A percentile compares a stretch with the other conserved stretches of the same genome.
phyloP scores from a whole-genome alignment of 2,888 invertebrate species.

The Amiota minor region DNA sequence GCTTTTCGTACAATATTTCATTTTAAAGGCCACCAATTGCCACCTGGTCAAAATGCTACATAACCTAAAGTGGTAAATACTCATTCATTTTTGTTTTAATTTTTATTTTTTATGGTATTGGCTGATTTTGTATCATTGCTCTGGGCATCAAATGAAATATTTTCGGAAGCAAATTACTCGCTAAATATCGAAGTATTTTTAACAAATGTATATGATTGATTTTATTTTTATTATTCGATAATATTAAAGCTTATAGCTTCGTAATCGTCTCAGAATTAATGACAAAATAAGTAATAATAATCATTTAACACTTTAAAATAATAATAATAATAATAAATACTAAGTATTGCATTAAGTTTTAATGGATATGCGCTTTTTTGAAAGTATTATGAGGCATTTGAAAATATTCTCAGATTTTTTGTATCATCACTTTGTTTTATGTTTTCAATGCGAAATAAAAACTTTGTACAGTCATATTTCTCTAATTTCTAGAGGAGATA shows the following conservation, averaged over 20 bases:
- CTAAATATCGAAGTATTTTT: conserved; percentile 57
- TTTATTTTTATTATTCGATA: conserved; percentile 49
- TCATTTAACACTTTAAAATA: conserved; percentile 38
- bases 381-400: no score
- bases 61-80: neutral
- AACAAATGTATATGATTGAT: conserved; percentile 60
- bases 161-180: conserved; percentile 63
- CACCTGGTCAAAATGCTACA: conserved; percentile 51
- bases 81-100: neutral
- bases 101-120: neutral
- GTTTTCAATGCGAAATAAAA: no score
- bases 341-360: no score
- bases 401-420: no score
- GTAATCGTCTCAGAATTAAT: conserved; percentile 44
- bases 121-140: conserved; percentile 29
- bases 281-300: conserved; percentile 51
- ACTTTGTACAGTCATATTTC: no score
- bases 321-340: no score
- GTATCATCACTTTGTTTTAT: no score
- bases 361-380: no score
- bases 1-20: neutral
- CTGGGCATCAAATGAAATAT: conserved; percentile 28
- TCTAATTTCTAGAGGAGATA: no score
- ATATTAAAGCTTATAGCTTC: conserved; percentile 64
- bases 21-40: conserved; percentile 57